Evolutionary conservation across 2,888 invertebrate genomes (phyloP).

Genomic region (Agonopterix alstromeriana): DNA sequence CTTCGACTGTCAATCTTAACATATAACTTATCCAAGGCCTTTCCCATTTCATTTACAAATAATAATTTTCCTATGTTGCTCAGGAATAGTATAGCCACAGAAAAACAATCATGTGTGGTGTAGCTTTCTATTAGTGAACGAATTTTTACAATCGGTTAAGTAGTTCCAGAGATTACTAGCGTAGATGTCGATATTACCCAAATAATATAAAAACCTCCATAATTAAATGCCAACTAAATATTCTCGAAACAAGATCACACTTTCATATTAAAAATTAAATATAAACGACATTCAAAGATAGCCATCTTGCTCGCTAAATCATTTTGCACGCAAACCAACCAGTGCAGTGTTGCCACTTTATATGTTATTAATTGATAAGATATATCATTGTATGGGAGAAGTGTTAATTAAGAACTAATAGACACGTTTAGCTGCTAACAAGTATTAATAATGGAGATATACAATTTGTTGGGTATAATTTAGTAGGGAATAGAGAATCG

Average conservation of each 20-base stretch:
- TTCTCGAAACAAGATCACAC: slow-evolving; percentile 3
- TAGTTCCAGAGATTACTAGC: no score
- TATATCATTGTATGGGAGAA: slow-evolving; percentile 45
- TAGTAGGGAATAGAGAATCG: slow-evolving; percentile 2
- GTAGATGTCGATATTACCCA: no score
- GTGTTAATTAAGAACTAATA: slow-evolving; percentile 48
- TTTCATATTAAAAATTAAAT: slow-evolving; percentile 8
- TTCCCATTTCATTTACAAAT: background rate
- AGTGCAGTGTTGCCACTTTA: background rate
- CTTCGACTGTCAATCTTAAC: no score
- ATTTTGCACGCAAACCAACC: slow-evolving; percentile 2
- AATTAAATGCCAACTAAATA: background rate
- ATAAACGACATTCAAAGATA: slow-evolving; percentile 2
- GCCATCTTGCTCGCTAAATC: slow-evolving; percentile 2
- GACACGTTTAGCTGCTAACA: slow-evolving; percentile 6
- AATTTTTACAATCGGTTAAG: no score
- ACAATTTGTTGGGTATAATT: slow-evolving; percentile 5
- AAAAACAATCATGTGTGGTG: no score
- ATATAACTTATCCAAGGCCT: no score
- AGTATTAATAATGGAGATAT: slow-evolving; percentile 8
- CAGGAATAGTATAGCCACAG: no score
- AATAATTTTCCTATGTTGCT: no score
- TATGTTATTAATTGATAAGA: slow-evolving; percentile 39
- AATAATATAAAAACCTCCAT: background rate
- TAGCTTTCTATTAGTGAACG: no score